phyloP scores from a whole-genome alignment of 2,113 vertebrate genomes.

The Notothenia rossii region DNA sequence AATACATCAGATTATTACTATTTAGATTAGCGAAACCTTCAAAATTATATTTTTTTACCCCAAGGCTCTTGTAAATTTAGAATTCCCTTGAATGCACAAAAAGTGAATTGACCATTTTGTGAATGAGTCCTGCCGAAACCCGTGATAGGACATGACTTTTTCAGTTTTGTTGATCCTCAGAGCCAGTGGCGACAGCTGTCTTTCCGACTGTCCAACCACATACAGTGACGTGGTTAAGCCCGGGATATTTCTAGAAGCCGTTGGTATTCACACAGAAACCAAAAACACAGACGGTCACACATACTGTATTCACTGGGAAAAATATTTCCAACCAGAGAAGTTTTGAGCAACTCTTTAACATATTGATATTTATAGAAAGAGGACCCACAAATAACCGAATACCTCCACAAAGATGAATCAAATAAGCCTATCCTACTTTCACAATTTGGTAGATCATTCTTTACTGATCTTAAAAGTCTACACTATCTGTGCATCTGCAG shows the following conservation, averaged over 20 bases:
- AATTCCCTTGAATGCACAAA: not conserved
- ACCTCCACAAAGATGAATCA: slow-evolving; percentile 8
- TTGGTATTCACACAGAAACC: slow-evolving; percentile 64
- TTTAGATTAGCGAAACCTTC: not conserved
- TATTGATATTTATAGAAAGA: slow-evolving; percentile 44
- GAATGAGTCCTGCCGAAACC: slow-evolving; percentile 15
- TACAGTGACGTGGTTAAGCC: slow-evolving; percentile 54
- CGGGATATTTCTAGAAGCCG: slow-evolving; percentile 69
- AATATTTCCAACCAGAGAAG: slow-evolving; percentile 46
- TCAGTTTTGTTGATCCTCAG: slow-evolving; percentile 27
- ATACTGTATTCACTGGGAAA: slow-evolving; percentile 51
- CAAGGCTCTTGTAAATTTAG: not conserved
- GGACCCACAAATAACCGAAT: slow-evolving; percentile 4
- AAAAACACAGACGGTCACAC: slow-evolving; percentile 61
- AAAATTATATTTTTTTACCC: not conserved
- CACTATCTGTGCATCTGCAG: slow-evolving; percentile 17
- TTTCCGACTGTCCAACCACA: slow-evolving; percentile 66
- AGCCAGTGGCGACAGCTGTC: slow-evolving; percentile 59
- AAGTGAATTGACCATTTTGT: slow-evolving; percentile 9
- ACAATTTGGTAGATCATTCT: slow-evolving; percentile 6
- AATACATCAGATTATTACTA: not conserved
- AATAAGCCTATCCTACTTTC: slow-evolving; percentile 16
- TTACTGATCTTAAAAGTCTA: slow-evolving; percentile 22
- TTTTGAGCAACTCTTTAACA: slow-evolving; percentile 30
- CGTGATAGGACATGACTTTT: slow-evolving; percentile 44